Evolutionary conservation across 2,113 vertebrate genomes (phyloP).

Genomic region (Leptobrachium ailaonicum): DNA sequence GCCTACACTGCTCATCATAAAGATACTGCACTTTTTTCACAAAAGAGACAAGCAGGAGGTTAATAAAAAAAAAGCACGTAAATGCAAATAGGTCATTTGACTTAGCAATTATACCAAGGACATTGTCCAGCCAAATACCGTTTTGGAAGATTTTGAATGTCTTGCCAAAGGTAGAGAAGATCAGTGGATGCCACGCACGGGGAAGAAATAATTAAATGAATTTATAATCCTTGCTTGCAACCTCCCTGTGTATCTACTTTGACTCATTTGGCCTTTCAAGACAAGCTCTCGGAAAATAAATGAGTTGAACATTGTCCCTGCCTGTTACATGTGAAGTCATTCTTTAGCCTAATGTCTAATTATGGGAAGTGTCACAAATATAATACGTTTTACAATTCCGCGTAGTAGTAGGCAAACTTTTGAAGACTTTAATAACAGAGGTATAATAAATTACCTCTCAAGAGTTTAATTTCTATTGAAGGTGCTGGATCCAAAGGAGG

Average conservation of each 20-base stretch:
- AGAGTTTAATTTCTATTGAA: not conserved
- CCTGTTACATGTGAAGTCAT: constrained; percentile 22
- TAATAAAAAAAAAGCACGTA: no score
- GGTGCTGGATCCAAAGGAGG: no score
- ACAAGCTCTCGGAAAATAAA: constrained; percentile 20
- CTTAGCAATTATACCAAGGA: no score
- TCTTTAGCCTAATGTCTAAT: constrained; percentile 34
- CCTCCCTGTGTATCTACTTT: constrained; percentile 1
- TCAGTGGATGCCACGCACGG: not conserved
- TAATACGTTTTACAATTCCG: constrained; percentile 7
- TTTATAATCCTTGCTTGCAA: constrained; percentile 20
- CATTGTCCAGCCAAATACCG: not conserved
- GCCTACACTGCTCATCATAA: no score
- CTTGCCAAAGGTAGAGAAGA: not conserved
- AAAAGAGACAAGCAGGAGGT: no score
- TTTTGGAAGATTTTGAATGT: constrained; percentile 7
- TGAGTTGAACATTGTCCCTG: constrained; percentile 10
- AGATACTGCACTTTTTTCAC: no score
- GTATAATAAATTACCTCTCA: no score
- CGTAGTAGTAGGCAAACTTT: constrained; percentile 7
- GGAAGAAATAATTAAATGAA: constrained; percentile 20
- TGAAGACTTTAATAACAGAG: not conserved
- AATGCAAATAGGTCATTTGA: no score
- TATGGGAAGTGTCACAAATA: constrained; percentile 19
- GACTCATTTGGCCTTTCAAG: constrained; percentile 26